Evolutionary conservation across 2,113 vertebrate species (phyloP), one percentile per base, ranked within the genome.

Genomic region (Pithys albifrons): DNA sequence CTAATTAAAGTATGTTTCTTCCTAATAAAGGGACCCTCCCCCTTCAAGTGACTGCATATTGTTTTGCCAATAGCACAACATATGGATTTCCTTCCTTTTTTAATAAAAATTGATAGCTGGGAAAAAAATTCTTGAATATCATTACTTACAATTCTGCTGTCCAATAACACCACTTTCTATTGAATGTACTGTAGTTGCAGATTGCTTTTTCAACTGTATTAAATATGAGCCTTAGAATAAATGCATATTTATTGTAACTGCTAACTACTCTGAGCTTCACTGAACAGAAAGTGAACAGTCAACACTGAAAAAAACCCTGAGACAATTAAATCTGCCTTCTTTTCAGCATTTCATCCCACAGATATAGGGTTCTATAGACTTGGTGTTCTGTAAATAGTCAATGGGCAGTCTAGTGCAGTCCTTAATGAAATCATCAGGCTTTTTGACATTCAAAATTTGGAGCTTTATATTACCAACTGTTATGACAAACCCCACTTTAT

Each of bases 1-100:
- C 97, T 97, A 98, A 98, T 98, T 98, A 98, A 97, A 93, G 87
- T 84, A 61, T 35, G 12, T 80, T 89, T 69, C 79, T 73, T 95
- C 71, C 95, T 97, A 97, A 98, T 97, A 96, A 98, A 95, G 72
- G 49, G 37, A 72, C 19, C 45, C 64, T 72, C 70, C 58, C 54
- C 57, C 55, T 23, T 90, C 49, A 45, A 62, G 71, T 77, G 86
- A 85, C 85, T 75, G 57, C 74, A 61, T 64, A 91, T 81, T 81
- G 76, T 91, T 96, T 97, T 97, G 92, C 86, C 66, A 58, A 67
- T 71, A 58, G 79, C 55, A 78, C 24, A 83, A 19, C 94, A 73
- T 54, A 69, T 79, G 70, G 31, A 86, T 91, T 93, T 67, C 20
- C 24, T 90, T 83, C 48, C 18, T 13, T 59, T 92, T 90, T 95